Base-by-base conservation (phyloP, 2,888 invertebrate genomes). In the Stenoptilia bipunctidactyla region DNA sequence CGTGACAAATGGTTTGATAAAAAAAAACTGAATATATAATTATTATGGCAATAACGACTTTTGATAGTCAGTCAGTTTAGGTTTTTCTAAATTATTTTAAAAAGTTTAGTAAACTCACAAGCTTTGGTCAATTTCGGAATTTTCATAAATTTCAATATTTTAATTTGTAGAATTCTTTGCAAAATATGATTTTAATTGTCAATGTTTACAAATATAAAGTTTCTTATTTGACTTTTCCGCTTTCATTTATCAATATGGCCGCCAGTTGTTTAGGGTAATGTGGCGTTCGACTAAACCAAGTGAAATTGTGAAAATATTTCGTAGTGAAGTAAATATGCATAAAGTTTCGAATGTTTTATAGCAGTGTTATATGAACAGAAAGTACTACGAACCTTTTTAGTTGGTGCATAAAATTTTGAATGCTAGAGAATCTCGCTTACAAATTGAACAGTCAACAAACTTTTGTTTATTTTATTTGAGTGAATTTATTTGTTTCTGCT, bases 371-470 rank as follows among this genome's bases (percentile, higher is more conserved):
- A 74, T 69, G 67, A 58, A 69, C 63, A 72, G 72, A 69, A 70
- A 67, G 57, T 66, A 58, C 53, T 62, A 64, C 63, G 61, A 55
- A 70, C 66, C 61, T 60, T 66, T 66, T 65, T 58, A 71, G 60
- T 67, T 71, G 62, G 72, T 76, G 72, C 66, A 62, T 65, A 69
- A 73, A 74, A 61, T 67, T 74, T 70, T 72, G 66, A 69, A 76
- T 70, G 69, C 62, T 60, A 62, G 57, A 67, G 20, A 64, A 73
- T 72, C 67, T 65, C 65, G n/a, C 66, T 71, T 73, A 68, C 62
- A 80, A 76, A 76, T 77, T 77, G 76, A 77, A 79, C 77, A 84
- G 82, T 83, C 84, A 84, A 85, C 84, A 84, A 85, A 84, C 79
- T 82, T 80, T 84, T 84, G 83, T 84, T 84, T 83, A 79, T 80